Evolutionary conservation across 2,888 invertebrate species (phyloP), one percentile per base, ranked within the genome.

Genomic region (Xestia ashworthii): DNA sequence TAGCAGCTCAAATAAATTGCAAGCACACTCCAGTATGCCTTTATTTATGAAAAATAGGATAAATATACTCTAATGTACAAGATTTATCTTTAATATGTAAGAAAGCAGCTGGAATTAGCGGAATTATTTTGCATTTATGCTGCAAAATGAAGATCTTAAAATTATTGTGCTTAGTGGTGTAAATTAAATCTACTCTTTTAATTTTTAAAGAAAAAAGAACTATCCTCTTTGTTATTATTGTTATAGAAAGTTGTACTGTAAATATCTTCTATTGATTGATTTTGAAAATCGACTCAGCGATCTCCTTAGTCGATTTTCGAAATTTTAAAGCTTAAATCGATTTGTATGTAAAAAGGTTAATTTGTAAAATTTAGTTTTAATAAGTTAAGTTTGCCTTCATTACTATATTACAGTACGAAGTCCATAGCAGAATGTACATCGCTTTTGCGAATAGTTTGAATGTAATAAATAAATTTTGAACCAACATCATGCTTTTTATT

Each of bases 371-470:
- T 32, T 75, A 9, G 3, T 25, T 44, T 60, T 46, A 38, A 53
- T 25, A 62, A 11, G 32, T n/a, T 58, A 64, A 44, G 41, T 82
- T 44, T 76, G 41, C 11, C 9, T 68, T 82, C 14, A 50, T 58
- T 72, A 48, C 62, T 55, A 65, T 22, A 44, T 66, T 67, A 12
- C 55, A 82, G 44, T 38, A 77, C 67, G 19, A 83, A 75, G 83
- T 86, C 75, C 84, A 78, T 86, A 71, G 80, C 74, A 72, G 65
- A 78, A 64, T 80, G 85, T 83, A 86, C 69, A 78, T 86, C 85
- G 85, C 85, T 85, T 85, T 85, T 85, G 85, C 85, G 85, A 83
- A 76, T 80, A 76, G 74, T 75, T 82, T 53, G 38, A 76, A 60
- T 73, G 44, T 80, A 82, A 60, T 84, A 77, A 76, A 78, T 65